These are phyloP conservation scores for Callipepla californica DNA, from an alignment of 2,113 vertebrate genomes.

Conservation along the genomic window DNA sequence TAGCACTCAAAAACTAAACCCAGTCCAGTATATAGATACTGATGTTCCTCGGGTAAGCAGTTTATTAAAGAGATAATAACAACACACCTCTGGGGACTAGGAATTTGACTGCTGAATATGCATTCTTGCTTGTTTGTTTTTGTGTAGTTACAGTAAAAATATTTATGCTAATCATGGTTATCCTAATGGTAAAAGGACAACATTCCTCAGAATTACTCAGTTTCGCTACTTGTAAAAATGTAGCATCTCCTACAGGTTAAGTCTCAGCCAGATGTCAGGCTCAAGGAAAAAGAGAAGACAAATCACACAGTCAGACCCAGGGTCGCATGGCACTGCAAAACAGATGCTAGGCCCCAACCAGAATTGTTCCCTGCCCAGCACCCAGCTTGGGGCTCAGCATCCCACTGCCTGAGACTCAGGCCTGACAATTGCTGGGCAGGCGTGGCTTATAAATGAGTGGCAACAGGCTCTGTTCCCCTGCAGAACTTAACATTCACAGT, in stretches of 20 bases:
- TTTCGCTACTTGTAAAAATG: background rate
- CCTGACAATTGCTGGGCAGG: fast-evolving
- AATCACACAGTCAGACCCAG: fast-evolving
- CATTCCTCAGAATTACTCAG: background rate
- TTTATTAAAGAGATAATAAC: background rate
- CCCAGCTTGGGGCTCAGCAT: background rate
- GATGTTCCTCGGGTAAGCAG: background rate
- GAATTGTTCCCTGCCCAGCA: background rate
- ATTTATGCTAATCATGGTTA: background rate
- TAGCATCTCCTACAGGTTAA: background rate
- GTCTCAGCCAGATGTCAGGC: background rate
- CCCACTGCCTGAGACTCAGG: background rate
- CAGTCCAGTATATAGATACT: background rate
- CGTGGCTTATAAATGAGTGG: background rate
- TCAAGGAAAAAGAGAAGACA: background rate
- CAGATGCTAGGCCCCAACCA: background rate
- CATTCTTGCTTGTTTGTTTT: background rate
- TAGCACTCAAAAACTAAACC: background rate
- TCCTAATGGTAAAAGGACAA: background rate
- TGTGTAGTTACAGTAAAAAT: background rate
- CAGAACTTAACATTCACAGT: background rate
- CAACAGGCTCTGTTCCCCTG: background rate
- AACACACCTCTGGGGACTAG: background rate
- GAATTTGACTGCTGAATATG: background rate
- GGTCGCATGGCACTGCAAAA: background rate